phyloP scores from a whole-genome alignment of 2,797 vertebrate genomes.

The Zenarchopterus dispar region DNA sequence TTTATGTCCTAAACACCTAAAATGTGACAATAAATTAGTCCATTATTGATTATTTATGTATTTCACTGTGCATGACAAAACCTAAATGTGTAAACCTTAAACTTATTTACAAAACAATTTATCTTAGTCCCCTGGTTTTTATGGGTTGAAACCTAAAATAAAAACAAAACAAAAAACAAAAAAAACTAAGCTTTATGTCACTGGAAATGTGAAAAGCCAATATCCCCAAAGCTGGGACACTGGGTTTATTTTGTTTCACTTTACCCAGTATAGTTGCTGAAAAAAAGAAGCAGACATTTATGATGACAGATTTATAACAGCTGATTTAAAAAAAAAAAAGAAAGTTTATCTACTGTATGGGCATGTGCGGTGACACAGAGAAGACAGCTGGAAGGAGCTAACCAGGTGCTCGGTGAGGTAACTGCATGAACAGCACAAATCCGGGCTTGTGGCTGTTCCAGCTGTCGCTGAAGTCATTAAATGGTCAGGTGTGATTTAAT shows the following conservation, averaged over 20 bases:
- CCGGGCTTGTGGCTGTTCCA: slow-evolving; percentile 28
- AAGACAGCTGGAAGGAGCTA: slow-evolving; percentile 29
- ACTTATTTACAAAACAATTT: no score
- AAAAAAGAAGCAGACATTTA: slow-evolving; percentile 45
- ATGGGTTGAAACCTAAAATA: no score
- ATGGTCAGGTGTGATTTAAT: slow-evolving; percentile 36
- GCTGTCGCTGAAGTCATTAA: slow-evolving; percentile 54
- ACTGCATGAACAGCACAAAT: slow-evolving; percentile 24
- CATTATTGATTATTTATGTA: no score
- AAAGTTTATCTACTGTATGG: slow-evolving; percentile 21
- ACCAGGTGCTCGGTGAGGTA: slow-evolving; percentile 45
- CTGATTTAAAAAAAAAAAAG: slow-evolving; percentile 47
- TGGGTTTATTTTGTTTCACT: slow-evolving; percentile 33
- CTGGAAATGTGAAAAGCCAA: slow-evolving; percentile 20
- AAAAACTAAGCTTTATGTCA: background rate
- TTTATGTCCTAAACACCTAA: no score
- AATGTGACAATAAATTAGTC: no score
- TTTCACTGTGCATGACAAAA: no score
- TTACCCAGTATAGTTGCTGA: background rate
- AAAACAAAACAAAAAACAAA: no score
- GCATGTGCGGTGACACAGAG: slow-evolving; percentile 18
- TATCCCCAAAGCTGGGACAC: slow-evolving; percentile 13
- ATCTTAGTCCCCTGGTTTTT: no score
- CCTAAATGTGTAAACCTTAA: no score
- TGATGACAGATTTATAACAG: slow-evolving; percentile 36